These are phyloP conservation scores for Clavelina lepadiformis DNA, from an alignment of 23 tunicate species.

Conservation along the genomic window DNA sequence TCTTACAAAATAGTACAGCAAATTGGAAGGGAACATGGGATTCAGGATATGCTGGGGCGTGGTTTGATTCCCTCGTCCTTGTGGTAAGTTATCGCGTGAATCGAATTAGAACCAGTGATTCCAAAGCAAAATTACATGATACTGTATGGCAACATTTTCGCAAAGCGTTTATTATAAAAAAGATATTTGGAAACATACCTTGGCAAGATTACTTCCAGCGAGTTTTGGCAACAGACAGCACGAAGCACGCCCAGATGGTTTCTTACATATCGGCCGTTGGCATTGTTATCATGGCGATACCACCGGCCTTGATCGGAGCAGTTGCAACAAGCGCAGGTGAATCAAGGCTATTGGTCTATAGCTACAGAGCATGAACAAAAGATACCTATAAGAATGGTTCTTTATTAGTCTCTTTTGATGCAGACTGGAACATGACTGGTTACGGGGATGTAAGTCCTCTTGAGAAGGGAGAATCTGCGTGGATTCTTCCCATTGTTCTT, in stretches of 20 bases:
- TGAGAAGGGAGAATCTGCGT: conserved; percentile 9
- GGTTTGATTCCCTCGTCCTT: conserved; percentile 80
- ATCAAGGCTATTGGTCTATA: background rate
- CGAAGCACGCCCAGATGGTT: conserved; percentile 52
- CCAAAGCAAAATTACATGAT: too few relatives aligned
- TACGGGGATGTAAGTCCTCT: conserved; percentile 18
- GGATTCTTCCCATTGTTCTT: conserved; percentile 64
- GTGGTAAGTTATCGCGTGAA: conserved; percentile 77
- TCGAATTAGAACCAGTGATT: too few relatives aligned
- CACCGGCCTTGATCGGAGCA: conserved; percentile 75
- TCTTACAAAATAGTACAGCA: conserved; percentile 16
- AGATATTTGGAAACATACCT: conserved; percentile 88
- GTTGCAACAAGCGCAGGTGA: conserved; percentile 58
- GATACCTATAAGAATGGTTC: too few relatives aligned
- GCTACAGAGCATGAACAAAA: too few relatives aligned
- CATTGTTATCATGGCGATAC: conserved; percentile 75
- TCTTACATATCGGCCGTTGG: conserved; percentile 78
- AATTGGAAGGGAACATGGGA: conserved; percentile 85
- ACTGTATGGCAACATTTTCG: too few relatives aligned
- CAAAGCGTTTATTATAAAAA: too few relatives aligned
- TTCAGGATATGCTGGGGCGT: conserved; percentile 33
- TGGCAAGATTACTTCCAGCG: conserved; percentile 94
- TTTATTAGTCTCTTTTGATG: too few relatives aligned
- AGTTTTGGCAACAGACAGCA: conserved; percentile 65
- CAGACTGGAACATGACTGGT: conserved; percentile 43